Conservation (phyloP, 2,888 invertebrate species). For the Oxytorus armatus region DNA sequence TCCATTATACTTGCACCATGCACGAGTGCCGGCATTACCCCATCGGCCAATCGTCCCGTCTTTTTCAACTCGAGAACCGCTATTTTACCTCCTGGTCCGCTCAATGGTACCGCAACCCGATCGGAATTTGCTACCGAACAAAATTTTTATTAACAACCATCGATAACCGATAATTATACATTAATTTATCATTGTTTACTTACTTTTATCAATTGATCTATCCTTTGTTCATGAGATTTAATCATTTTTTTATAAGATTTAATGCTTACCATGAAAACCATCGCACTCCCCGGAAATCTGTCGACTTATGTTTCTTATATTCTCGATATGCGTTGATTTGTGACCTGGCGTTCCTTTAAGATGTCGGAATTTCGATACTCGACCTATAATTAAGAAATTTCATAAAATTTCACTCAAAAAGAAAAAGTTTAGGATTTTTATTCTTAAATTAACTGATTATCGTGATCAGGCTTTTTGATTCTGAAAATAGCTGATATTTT, state of each 20-base stretch:
- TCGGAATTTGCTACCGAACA: constrained; percentile 90
- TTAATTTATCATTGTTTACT: neutral
- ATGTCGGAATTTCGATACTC: constrained; percentile 96
- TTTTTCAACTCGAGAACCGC: constrained; percentile 93
- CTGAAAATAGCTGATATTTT: too few species aligned
- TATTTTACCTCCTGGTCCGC: constrained; percentile 96
- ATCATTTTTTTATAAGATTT: neutral
- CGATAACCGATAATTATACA: constrained; percentile 10
- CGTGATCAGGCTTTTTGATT: too few species aligned
- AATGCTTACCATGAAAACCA: constrained; percentile 91
- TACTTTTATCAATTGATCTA: neutral
- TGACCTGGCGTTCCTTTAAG: constrained; percentile 96
- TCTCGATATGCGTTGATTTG: constrained; percentile 96
- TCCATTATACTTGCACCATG: constrained; percentile 96
- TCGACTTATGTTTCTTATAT: constrained; percentile 94
- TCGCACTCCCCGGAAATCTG: constrained; percentile 98
- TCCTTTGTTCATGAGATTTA: too few species aligned
- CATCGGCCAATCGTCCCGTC: constrained; percentile 91
- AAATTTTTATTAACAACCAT: constrained; percentile 8
- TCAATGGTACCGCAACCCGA: constrained; percentile 95
- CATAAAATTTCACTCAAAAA: neutral
- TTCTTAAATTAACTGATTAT: too few species aligned
- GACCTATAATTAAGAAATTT: constrained; percentile 85
- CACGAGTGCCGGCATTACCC: constrained; percentile 94
- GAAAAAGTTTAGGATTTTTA: neutral